phyloP scores from a whole-genome alignment of 2,888 invertebrate species.

The Leptopilina syphax region DNA sequence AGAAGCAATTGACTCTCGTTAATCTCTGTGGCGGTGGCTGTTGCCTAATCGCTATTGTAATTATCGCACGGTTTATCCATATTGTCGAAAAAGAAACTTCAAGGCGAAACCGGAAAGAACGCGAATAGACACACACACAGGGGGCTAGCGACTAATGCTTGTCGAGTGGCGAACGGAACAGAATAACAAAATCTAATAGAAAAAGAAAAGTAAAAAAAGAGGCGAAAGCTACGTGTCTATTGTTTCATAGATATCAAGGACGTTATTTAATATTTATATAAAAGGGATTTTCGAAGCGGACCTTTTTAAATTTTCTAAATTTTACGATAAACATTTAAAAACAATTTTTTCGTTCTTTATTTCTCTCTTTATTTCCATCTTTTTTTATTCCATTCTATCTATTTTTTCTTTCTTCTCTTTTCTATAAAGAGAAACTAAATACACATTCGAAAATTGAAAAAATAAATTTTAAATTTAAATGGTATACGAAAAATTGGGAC shows the following conservation, averaged over 20 bases:
- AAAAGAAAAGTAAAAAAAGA: conserved; percentile 42
- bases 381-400: too few species aligned
- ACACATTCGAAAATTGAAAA: too few species aligned
- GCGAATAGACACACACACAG: background rate
- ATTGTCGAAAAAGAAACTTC: conserved; percentile 43
- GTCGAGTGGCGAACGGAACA: conserved; percentile 8
- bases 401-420: too few species aligned
- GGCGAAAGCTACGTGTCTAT: conserved; percentile 38
- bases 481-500: too few species aligned
- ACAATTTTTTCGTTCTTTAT: too few species aligned
- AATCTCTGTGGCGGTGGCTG: conserved; percentile 5
- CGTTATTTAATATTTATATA: background rate
- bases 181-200: background rate
- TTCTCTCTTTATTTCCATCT: too few species aligned
- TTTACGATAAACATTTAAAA: too few species aligned
- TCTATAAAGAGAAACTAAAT: too few species aligned
- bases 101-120: conserved; percentile 35
- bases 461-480: too few species aligned
- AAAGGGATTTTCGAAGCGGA: too few species aligned
- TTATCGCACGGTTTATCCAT: conserved; percentile 45
- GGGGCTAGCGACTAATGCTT: conserved; percentile 27
- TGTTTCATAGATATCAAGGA: background rate
- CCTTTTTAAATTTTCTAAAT: too few species aligned
- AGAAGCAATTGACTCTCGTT: conserved; percentile 26
- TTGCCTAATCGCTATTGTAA: conserved; percentile 48